These are phyloP conservation scores for Glyphotaelius pellucidus DNA, from an alignment of 2,888 invertebrate genomes.

Conservation along the genomic window DNA sequence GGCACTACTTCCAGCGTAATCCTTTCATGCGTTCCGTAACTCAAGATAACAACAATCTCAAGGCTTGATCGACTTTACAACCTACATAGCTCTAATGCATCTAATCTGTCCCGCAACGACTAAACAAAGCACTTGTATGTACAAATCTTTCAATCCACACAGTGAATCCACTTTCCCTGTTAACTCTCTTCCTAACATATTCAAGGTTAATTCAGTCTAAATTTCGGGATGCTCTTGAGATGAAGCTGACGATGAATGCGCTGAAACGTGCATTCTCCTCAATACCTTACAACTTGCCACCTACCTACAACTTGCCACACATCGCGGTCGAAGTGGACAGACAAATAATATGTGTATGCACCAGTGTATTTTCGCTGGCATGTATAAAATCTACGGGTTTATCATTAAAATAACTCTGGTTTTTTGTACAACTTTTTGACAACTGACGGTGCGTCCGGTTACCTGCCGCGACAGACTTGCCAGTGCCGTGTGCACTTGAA, in stretches of 20 bases:
- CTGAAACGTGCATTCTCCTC: conserved; percentile 30
- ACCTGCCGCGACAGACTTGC: not conserved
- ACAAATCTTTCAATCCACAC: not conserved
- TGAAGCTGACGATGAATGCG: conserved; percentile 27
- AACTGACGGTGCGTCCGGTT: not conserved
- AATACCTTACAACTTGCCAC: not conserved
- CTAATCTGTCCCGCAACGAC: conserved; percentile 1
- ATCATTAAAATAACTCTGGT: conserved; percentile 35
- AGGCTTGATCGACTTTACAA: not conserved
- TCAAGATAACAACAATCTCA: not conserved
- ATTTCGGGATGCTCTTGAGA: conserved; percentile 10
- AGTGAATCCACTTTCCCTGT: not conserved
- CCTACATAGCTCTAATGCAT: not conserved
- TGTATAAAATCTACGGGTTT: conserved; percentile 42
- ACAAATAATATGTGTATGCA: conserved; percentile 7
- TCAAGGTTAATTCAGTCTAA: conserved; percentile 7
- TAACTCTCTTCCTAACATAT: conserved; percentile 10
- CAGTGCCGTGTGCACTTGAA: too few relatives aligned
- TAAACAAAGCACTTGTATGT: not conserved
- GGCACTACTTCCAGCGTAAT: too few relatives aligned
- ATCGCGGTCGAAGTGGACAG: not conserved
- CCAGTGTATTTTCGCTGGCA: not conserved
- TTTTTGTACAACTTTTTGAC: conserved; percentile 22
- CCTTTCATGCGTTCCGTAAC: not conserved
- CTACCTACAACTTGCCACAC: not conserved